These are phyloP conservation scores for Scyliorhinus canicula DNA, from an alignment of 2,797 vertebrate genomes.

Conservation along the genomic window DNA sequence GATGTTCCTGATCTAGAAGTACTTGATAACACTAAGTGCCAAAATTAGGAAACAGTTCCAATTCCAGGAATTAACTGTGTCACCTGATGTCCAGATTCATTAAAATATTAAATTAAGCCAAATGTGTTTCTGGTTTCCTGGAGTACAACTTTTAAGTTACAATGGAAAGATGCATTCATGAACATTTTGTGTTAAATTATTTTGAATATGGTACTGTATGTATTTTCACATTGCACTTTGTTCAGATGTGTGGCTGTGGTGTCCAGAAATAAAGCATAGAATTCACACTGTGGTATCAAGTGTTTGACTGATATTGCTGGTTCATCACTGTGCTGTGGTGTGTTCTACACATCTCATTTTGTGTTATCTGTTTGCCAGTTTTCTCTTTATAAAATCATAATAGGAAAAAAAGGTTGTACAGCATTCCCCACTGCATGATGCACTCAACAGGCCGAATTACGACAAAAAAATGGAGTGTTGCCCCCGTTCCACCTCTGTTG, in stretches of 20 bases:
- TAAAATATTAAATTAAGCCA: background rate
- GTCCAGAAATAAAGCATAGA: background rate
- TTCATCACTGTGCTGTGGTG: background rate
- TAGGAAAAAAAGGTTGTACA: background rate
- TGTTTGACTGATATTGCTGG: background rate
- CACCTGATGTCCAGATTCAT: background rate
- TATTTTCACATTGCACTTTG: background rate
- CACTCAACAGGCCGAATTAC: background rate
- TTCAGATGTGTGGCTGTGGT: too few species aligned
- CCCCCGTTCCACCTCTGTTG: background rate
- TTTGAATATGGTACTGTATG: background rate
- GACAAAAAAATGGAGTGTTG: background rate
- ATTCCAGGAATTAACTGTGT: background rate
- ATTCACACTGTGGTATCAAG: background rate
- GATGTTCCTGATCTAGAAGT: background rate
- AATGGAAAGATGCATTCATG: background rate
- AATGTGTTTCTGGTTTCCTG: slow-evolving; percentile 11
- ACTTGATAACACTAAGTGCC: background rate
- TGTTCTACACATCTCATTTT: too few species aligned
- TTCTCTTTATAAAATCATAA: background rate
- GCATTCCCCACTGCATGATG: background rate
- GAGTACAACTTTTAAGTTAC: background rate
- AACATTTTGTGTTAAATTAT: background rate
- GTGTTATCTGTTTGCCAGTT: background rate
- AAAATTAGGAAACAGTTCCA: background rate